Percentiles rank a stretch among this genome's conserved stretches.
Conservation (phyloP, 2,797 vertebrate species). For the Xyrichtys novacula region DNA sequence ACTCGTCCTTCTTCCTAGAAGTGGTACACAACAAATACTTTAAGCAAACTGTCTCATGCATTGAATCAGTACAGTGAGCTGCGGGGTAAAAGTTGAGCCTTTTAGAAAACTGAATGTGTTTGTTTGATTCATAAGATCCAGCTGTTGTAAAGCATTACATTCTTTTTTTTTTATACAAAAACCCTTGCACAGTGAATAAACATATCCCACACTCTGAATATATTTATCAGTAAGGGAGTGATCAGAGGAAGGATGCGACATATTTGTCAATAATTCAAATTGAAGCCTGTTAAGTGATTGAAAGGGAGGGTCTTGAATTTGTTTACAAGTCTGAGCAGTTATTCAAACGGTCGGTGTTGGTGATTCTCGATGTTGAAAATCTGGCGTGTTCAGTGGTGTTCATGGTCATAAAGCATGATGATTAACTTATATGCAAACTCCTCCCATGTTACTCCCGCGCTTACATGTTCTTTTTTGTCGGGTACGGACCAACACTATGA, state of each 20-base stretch:
- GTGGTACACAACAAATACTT: conserved; percentile 38
- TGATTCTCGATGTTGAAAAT: background rate
- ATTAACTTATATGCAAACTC: background rate
- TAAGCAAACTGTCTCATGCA: conserved; percentile 36
- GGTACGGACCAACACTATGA: background rate
- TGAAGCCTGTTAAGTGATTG: conserved; percentile 1
- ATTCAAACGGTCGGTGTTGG: background rate
- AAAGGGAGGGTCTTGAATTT: background rate
- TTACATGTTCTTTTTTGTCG: background rate
- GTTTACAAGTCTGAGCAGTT: conserved; percentile 13
- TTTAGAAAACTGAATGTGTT: conserved; percentile 59
- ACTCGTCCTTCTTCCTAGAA: conserved; percentile 44
- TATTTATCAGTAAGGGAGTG: background rate
- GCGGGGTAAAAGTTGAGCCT: conserved; percentile 47
- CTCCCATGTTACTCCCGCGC: no score
- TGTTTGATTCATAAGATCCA: conserved; percentile 35
- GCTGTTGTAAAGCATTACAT: conserved; percentile 8
- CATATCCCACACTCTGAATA: background rate
- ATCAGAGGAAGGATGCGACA: background rate
- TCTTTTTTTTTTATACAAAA: background rate
- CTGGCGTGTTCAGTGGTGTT: background rate
- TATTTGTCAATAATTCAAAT: background rate
- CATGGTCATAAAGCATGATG: background rate
- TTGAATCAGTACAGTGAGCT: conserved; percentile 26
- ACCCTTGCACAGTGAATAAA: background rate